Percentiles rank a stretch among this genome's conserved stretches.
These are phyloP conservation scores for Sepiola atlantica DNA, from an alignment of 2,888 invertebrate genomes.

Conservation along the genomic window DNA sequence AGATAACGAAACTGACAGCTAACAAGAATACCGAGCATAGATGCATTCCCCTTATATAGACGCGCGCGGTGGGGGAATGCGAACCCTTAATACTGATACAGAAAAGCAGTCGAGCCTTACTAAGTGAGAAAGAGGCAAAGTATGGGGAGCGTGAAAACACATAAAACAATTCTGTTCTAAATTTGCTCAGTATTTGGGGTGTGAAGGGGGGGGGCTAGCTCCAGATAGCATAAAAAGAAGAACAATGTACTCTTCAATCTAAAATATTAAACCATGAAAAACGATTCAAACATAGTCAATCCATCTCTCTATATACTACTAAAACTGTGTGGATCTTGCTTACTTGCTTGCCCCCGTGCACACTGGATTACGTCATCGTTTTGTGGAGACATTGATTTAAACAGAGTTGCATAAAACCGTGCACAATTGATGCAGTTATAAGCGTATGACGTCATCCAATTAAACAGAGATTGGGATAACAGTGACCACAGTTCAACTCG, in stretches of 20 bases:
- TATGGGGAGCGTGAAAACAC: background rate
- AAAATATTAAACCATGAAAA: background rate
- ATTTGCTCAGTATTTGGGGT: background rate
- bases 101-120: background rate
- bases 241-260: background rate
- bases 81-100: background rate
- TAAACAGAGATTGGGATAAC: too few relatives aligned
- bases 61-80: background rate
- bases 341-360: too few relatives aligned
- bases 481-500: too few relatives aligned
- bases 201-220: too few relatives aligned
- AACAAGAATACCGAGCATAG: background rate
- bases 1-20: slow-evolving; percentile 19
- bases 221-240: background rate
- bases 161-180: slow-evolving; percentile 32
- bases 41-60: background rate
- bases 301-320: too few relatives aligned
- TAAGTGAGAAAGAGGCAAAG: background rate
- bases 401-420: too few relatives aligned
- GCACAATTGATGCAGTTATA: too few relatives aligned
- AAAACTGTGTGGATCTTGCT: too few relatives aligned
- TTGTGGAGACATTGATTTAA: too few relatives aligned
- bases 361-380: too few relatives aligned
- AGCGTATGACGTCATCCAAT: too few relatives aligned
- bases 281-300: background rate